A percentile compares a stretch with the other conserved stretches of the same genome.
Evolutionary conservation across 2,888 invertebrate species (phyloP).

Genomic region (Eupsilia transversa): DNA sequence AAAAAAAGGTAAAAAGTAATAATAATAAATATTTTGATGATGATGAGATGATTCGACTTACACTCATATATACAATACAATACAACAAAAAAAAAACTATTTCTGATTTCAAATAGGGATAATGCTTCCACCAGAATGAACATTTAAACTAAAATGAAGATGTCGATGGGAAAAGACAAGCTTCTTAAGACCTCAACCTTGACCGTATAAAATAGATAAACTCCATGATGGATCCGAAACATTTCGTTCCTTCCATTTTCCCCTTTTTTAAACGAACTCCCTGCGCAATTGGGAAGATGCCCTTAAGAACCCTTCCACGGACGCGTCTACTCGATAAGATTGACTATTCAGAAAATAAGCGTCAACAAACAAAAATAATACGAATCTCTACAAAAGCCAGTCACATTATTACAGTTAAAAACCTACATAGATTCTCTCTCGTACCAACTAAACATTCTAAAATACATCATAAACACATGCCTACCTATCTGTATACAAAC

Average conservation of each 20-base stretch:
- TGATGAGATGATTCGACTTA: no score
- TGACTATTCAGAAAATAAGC: conserved; percentile 71
- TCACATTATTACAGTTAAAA: no score
- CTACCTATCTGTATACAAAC: conserved; percentile 62
- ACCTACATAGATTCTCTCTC: background rate
- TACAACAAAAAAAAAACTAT: no score
- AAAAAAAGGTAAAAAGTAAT: no score
- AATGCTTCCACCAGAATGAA: no score
- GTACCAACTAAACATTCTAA: background rate
- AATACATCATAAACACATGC: conserved; percentile 15
- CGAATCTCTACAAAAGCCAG: no score
- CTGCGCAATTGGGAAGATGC: conserved; percentile 69
- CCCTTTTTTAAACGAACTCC: conserved; percentile 66
- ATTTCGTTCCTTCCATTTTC: conserved; percentile 63
- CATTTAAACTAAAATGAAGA: conserved; percentile 5
- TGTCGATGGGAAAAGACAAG: conserved; percentile 31
- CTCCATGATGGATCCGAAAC: conserved; percentile 42
- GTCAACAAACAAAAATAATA: conserved; percentile 74
- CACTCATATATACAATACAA: no score
- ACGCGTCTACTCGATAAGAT: conserved; percentile 72
- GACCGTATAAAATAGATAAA: conserved; percentile 40
- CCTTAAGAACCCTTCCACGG: conserved; percentile 72
- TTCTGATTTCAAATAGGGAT: no score
- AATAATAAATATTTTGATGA: no score
- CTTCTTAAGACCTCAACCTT: conserved; percentile 41